These are phyloP conservation scores for Recurvirostra avosetta DNA, from an alignment of 2,113 vertebrate species.

Conservation along the genomic window DNA sequence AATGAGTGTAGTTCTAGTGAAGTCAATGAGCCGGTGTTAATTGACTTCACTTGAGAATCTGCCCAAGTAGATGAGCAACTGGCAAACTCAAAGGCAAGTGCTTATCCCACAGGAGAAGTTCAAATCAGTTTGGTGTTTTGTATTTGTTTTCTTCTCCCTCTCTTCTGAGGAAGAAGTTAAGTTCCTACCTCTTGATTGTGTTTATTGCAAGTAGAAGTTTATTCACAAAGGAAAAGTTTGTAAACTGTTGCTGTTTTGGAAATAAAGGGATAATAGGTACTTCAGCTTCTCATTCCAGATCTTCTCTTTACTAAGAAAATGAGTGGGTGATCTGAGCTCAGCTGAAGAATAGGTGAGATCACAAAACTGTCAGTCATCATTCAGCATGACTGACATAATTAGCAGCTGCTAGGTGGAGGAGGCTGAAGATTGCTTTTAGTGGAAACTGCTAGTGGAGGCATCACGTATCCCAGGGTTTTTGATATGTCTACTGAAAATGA, in stretches of 20 bases:
- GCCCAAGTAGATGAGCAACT: neutral
- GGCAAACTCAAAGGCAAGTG: neutral
- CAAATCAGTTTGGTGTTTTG: neutral
- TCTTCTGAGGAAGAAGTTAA: slow-evolving; percentile 33
- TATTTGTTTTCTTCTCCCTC: neutral
- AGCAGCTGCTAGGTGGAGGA: slow-evolving; percentile 30
- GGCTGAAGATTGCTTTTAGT: neutral
- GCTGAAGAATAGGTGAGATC: slow-evolving; percentile 43
- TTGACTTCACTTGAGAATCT: slow-evolving; percentile 3
- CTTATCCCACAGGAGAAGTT: neutral
- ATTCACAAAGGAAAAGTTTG: slow-evolving; percentile 24
- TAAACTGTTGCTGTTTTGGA: slow-evolving; percentile 62
- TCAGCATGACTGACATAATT: slow-evolving; percentile 61
- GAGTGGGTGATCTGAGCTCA: slow-evolving; percentile 38
- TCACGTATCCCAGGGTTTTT: neutral
- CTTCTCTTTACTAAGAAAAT: slow-evolving; percentile 49
- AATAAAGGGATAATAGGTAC: slow-evolving; percentile 58
- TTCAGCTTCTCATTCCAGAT: slow-evolving; percentile 44
- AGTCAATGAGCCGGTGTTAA: neutral
- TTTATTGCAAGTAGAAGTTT: slow-evolving; percentile 56
- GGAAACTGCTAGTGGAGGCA: neutral
- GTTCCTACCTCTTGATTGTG: slow-evolving; percentile 10
- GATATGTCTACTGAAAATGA: neutral
- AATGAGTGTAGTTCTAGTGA: neutral
- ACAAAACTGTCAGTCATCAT: slow-evolving; percentile 57